Conservation (phyloP, 2,888 invertebrate species). For the Macrosoma leucophasiata region DNA sequence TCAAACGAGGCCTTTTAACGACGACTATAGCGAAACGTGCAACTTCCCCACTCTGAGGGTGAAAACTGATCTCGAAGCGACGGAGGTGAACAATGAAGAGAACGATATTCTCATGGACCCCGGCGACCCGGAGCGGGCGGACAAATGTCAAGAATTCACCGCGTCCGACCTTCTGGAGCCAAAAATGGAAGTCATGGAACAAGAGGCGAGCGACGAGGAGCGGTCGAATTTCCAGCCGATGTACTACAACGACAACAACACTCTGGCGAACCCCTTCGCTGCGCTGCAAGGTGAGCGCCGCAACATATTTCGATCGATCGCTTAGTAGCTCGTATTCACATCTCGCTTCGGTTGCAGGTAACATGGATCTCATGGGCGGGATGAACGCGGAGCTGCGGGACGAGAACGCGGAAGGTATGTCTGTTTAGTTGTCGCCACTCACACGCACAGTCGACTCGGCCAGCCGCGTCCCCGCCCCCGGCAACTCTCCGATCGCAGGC, state of each 20-base stretch:
- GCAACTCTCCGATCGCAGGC: constrained; percentile 53
- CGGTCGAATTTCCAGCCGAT: constrained; percentile 59
- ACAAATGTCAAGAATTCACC: constrained; percentile 62
- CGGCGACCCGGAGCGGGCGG: constrained; percentile 57
- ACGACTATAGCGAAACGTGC: constrained; percentile 70
- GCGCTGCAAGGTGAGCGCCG: constrained; percentile 56
- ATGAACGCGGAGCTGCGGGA: constrained; percentile 62
- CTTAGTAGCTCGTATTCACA: constrained; percentile 36
- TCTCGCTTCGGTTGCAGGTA: constrained; percentile 43
- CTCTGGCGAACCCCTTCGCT: constrained; percentile 69
- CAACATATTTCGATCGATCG: too few species aligned
- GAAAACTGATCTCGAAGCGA: constrained; percentile 74
- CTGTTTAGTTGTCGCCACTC: constrained; percentile 45
- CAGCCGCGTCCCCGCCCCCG: constrained; percentile 76
- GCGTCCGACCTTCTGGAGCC: constrained; percentile 75
- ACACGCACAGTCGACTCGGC: constrained; percentile 73
- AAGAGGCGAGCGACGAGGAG: constrained; percentile 81
- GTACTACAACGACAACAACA: constrained; percentile 62
- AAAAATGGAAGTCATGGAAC: constrained; percentile 84
- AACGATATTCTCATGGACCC: constrained; percentile 66
- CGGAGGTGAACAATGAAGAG: constrained; percentile 69
- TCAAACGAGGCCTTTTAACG: constrained; percentile 75
- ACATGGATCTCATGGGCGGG: constrained; percentile 66
- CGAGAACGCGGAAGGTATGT: constrained; percentile 68
- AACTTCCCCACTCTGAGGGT: constrained; percentile 68